Base-by-base conservation (phyloP, 2,113 vertebrate species). In the Menura novaehollandiae region DNA sequence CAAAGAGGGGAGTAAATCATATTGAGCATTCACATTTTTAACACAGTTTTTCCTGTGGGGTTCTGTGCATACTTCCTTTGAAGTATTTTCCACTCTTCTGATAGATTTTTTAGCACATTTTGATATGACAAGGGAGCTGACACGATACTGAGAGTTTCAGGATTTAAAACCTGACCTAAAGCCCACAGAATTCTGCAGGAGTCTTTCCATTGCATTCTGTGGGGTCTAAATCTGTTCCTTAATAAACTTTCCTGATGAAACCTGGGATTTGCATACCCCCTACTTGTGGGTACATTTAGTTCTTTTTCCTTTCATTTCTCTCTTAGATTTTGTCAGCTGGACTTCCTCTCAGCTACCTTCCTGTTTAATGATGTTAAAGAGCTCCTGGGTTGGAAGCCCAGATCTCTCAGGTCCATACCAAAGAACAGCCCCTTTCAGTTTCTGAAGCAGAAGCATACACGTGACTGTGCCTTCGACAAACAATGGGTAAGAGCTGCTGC, bases 1-100 rank as follows among this genome's bases (percentile, higher is more conserved):
- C 62, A 94, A 84, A 95, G 83, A 92, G 21, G 59, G 19, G 33
- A 92, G 60, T 84, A 95, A 91, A 91, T 94, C 44, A 92, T 91
- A 85, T 74, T 75, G 49, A 78, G 37, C 60, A 53, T 72, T 94
- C 84, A 87, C 52, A 53, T 94, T 93, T 96, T 58, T 60, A 91
- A 64, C 37, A 53, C n/a, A 51, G 8, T 59, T 86, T 87, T 89
- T 82, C 76, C 93, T 88, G 3, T 85, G 66, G 74, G 62, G 44
- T 60, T 79, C 62, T 88, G 21, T 11, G 3, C 58, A 76, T 76
- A 32, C 35, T 82, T 93, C 26, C 62, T 96, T 93, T 96, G 87
- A 93, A 93, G 49, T 91, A 22, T 78, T 91, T 91, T 89, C 62
- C 11, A 73, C 49, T 85, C 37, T 79, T 79, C 53, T 82, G 27